Evolutionary conservation across 2,113 vertebrate species (phyloP).

Genomic region (Cyphomyrus plagiostoma): DNA sequence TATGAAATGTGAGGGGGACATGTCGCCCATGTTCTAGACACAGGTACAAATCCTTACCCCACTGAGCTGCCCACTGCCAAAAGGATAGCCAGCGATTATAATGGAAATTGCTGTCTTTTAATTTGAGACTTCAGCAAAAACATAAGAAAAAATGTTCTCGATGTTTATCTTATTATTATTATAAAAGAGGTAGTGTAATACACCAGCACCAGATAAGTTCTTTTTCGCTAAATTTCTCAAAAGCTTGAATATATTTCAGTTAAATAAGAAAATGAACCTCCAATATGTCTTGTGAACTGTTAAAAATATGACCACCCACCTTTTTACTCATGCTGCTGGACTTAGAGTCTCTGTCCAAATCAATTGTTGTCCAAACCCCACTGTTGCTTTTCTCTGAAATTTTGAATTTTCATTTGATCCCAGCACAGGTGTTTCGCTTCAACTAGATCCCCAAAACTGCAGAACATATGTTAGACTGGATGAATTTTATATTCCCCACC

Average conservation of each 20-base stretch:
- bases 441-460: not conserved
- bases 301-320: not conserved
- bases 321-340: constrained; percentile 13
- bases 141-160: not conserved
- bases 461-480: not conserved
- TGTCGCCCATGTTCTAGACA: not conserved
- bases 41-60: not conserved
- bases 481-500: not conserved
- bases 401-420: not conserved
- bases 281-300: not conserved
- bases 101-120: not conserved
- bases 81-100: not conserved
- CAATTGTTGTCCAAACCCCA: constrained; percentile 9
- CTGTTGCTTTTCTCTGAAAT: not conserved
- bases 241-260: not conserved
- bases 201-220: not conserved
- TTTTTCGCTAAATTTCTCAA: not conserved
- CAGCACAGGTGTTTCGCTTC: not conserved
- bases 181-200: not conserved
- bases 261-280: not conserved
- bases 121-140: not conserved
- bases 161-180: not conserved
- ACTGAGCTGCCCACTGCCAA: not conserved
- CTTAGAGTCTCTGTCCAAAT: constrained; percentile 1
- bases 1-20: no score